Conservation (phyloP, 2,113 vertebrate species). For the Antechinus flavipes region DNA sequence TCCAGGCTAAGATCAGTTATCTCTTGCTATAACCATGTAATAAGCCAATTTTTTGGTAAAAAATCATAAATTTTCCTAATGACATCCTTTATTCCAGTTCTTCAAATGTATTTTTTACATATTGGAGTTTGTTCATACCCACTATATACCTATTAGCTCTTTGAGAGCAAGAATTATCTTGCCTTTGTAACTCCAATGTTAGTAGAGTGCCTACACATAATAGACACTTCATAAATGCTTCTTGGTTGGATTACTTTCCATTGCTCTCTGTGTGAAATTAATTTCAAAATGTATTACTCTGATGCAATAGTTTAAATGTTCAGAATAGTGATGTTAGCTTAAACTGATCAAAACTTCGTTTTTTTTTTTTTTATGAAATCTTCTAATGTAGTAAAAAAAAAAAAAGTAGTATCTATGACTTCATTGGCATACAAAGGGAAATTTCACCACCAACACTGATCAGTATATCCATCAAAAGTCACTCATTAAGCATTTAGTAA, state of each 20-base stretch:
- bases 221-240: not conserved
- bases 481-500: not conserved
- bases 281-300: not conserved
- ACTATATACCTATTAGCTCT: not conserved
- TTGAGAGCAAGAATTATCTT: not conserved
- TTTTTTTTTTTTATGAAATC: not conserved
- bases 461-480: not conserved
- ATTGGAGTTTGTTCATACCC: not conserved
- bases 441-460: not conserved
- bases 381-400: not conserved
- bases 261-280: not conserved
- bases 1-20: not conserved
- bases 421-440: not conserved
- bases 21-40: not conserved
- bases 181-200: not conserved
- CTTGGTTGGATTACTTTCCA: not conserved
- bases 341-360: not conserved
- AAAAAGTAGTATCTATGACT: not conserved
- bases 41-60: not conserved
- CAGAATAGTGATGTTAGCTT: not conserved
- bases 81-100: not conserved
- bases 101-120: not conserved
- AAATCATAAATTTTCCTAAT: not conserved
- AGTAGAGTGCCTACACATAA: not conserved
- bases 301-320: not conserved